Conservation (phyloP, 2,797 vertebrate species). For the Spinibarbus caldwelli region DNA sequence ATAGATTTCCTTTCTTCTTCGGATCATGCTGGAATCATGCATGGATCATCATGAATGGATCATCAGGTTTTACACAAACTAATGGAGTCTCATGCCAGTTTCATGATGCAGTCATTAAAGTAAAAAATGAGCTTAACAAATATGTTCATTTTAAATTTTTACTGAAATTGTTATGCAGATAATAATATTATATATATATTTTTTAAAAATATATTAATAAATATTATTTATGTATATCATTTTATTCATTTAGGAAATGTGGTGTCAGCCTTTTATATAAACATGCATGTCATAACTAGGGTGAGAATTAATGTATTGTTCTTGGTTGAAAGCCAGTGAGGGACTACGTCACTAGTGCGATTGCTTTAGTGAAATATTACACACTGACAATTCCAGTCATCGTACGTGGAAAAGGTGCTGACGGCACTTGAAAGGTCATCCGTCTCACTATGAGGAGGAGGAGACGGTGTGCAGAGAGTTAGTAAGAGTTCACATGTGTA, state of each 20-base stretch:
- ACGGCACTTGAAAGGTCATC: not conserved
- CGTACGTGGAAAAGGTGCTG: not conserved
- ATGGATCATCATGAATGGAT: slow-evolving; percentile 13
- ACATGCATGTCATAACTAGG: not conserved
- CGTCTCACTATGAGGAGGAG: slow-evolving; percentile 10
- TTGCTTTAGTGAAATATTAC: not conserved
- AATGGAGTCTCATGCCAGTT: not conserved
- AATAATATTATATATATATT: not conserved
- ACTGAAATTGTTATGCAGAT: not conserved
- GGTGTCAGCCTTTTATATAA: not conserved
- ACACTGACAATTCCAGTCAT: not conserved
- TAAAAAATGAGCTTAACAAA: not conserved
- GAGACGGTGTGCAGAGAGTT: not conserved
- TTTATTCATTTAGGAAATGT: not conserved
- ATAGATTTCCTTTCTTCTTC: not conserved
- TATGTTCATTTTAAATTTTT: not conserved
- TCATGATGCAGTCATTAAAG: not conserved
- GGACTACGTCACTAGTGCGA: not conserved
- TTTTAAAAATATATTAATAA: not conserved
- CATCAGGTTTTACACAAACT: slow-evolving; percentile 17
- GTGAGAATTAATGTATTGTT: not conserved
- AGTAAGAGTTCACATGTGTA: not conserved
- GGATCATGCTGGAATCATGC: slow-evolving; percentile 7
- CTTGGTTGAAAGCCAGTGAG: not conserved
- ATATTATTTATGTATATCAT: not conserved